Base-by-base conservation (phyloP, 2,797 vertebrate genomes). In the Sebastiscus tertius region DNA sequence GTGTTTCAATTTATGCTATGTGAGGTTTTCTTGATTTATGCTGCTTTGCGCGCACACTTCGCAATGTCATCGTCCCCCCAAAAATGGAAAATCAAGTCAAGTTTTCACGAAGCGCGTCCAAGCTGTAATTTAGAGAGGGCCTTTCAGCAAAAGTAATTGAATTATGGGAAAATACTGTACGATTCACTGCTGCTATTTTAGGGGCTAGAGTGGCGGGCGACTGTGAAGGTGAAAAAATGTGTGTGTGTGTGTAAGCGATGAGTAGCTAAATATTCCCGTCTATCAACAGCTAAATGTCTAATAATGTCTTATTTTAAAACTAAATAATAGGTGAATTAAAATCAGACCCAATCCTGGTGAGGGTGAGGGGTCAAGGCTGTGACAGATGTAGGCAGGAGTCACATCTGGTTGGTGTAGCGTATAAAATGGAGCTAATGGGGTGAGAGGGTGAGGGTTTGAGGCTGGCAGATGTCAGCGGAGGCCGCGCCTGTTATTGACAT, bases 391-490 rank as follows among this genome's bases (percentile, higher is more conserved):
- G 81, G 79, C 75, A 72, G 85, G 72, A 91, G 79, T 81, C 91
- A 91, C 93, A 93, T 93, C 89, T 92, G 93, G 82, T 84, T 81
- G 81, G 74, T 87, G 26, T 54, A 66, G 82, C 36, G 18, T 80
- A 79, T 33, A 81, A 83, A 92, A 89, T 71, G 75, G 64, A 91
- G 73, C 80, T 91, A 89, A 92, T 89, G 89, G 88, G 81, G 86
- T 86, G 89, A 89, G 76, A 80, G 89, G 89, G 62, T 82, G 90
- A 88, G 77, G 90, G 77, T 87, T 75, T 16, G 82, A 88, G 83
- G 83, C 82, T 92, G 92, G 92, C 93, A 94, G 93, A 93, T 93
- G 93, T 93, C 92, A 83, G 92, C 62, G 67, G 72, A 91, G 86
- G 80, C 83, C 79, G 71, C 11, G 81, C 67, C 86, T 93, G 82